A percentile compares a stretch with the other conserved stretches of the same genome.
These are phyloP conservation scores for Neosalanx taihuensis DNA, from an alignment of 2,797 vertebrate species.

Conservation along the genomic window DNA sequence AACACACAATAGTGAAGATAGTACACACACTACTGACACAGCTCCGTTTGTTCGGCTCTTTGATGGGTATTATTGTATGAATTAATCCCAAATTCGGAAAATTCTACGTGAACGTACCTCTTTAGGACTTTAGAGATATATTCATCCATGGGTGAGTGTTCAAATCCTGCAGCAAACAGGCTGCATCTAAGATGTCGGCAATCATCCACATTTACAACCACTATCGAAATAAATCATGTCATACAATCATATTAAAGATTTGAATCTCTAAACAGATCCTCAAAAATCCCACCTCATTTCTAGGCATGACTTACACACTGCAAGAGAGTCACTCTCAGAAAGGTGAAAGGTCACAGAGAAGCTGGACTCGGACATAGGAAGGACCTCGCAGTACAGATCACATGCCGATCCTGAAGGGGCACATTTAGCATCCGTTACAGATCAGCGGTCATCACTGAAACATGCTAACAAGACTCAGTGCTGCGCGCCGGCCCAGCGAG, in stretches of 20 bases:
- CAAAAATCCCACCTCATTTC: neutral
- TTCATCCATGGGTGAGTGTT: conserved; percentile 62
- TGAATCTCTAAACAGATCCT: neutral
- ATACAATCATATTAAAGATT: neutral
- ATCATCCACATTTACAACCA: conserved; percentile 67
- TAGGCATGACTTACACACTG: conserved; percentile 73
- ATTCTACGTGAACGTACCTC: conserved; percentile 53
- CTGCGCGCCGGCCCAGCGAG: no score
- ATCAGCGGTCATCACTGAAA: neutral
- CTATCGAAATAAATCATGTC: conserved; percentile 51
- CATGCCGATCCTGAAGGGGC: conserved; percentile 52
- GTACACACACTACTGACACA: neutral
- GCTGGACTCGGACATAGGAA: conserved; percentile 71
- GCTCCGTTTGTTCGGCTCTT: no score
- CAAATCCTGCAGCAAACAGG: conserved; percentile 59
- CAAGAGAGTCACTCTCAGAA: conserved; percentile 64
- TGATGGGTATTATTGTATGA: no score
- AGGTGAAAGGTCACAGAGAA: conserved; percentile 78
- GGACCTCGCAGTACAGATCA: conserved; percentile 78
- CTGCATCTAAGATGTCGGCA: conserved; percentile 68
- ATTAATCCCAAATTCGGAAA: neutral
- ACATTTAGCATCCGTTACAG: neutral
- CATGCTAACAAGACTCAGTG: no score
- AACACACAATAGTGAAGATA: neutral
- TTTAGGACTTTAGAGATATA: conserved; percentile 66